Evolutionary conservation across 30 jellyfish, hydroid and myxozoan species (phyloP).

Genomic region (Aurelia sp.): DNA sequence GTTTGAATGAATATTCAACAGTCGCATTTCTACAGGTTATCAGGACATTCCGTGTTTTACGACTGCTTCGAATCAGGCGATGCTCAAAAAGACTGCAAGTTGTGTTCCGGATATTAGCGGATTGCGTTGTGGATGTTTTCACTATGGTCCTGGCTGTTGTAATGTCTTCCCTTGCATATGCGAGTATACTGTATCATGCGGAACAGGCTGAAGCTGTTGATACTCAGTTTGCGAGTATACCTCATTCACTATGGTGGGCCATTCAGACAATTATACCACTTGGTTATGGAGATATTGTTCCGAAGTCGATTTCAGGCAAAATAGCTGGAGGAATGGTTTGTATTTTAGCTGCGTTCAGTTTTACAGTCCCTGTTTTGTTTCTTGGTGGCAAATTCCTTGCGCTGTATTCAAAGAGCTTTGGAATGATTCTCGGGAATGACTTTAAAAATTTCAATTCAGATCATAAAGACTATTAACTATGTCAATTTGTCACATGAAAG

Average conservation of each 20-base stretch:
- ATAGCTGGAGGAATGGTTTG: constrained; percentile 64
- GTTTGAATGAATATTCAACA: constrained; percentile 12
- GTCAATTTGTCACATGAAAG: too few relatives aligned
- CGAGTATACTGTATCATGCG: constrained; percentile 58
- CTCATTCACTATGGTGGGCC: constrained; percentile 88
- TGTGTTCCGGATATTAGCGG: constrained; percentile 63
- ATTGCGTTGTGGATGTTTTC: constrained; percentile 65
- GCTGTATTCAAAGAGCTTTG: constrained; percentile 61
- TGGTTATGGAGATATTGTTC: constrained; percentile 89
- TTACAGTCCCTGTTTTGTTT: constrained; percentile 82
- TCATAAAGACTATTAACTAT: not conserved
- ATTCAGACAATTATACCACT: constrained; percentile 78
- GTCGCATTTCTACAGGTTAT: constrained; percentile 37
- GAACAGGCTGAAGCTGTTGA: constrained; percentile 60
- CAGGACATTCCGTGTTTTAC: constrained; percentile 65
- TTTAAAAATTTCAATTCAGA: constrained; percentile 13
- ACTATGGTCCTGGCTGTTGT: constrained; percentile 67
- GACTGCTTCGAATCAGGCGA: constrained; percentile 75
- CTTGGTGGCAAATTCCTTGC: constrained; percentile 70
- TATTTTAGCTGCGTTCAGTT: constrained; percentile 80
- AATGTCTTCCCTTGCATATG: constrained; percentile 54
- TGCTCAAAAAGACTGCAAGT: constrained; percentile 64
- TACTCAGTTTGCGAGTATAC: constrained; percentile 70
- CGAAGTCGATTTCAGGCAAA: constrained; percentile 75
- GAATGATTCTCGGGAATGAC: constrained; percentile 53